Percentiles rank a stretch among this genome's conserved stretches.
Evolutionary conservation across 2,113 vertebrate species (phyloP).

Genomic region (Calyptommatus sinebrachiatus): DNA sequence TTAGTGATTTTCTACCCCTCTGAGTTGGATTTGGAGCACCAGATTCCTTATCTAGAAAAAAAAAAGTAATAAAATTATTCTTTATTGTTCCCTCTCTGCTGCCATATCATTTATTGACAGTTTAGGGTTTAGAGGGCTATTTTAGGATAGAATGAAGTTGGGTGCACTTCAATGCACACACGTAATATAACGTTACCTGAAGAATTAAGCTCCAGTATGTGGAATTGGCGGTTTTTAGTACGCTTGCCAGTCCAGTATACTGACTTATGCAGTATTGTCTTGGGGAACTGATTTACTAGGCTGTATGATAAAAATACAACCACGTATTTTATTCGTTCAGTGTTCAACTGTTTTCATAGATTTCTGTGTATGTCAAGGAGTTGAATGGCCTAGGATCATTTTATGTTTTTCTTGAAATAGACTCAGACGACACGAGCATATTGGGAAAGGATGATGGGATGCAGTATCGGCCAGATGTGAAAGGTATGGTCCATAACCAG

Average conservation of each 20-base stretch:
- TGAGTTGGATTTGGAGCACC: not conserved
- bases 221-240: not conserved
- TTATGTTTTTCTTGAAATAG: slow-evolving; percentile 60
- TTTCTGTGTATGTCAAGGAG: not conserved
- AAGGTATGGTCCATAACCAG: slow-evolving; percentile 68
- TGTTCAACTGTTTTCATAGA: not conserved
- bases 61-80: not conserved
- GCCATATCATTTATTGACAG: not conserved
- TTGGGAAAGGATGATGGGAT: slow-evolving; percentile 79
- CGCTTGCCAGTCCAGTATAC: not conserved
- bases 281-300: not conserved
- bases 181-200: no score
- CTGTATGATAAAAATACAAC: not conserved
- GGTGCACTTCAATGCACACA: not conserved
- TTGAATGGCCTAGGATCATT: slow-evolving; percentile 31
- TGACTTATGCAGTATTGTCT: not conserved
- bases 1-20: not conserved
- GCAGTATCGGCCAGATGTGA: slow-evolving; percentile 79
- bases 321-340: not conserved
- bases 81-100: not conserved
- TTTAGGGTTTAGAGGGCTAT: not conserved
- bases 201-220: no score
- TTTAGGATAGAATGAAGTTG: not conserved
- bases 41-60: not conserved
- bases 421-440: slow-evolving; percentile 72